Evolutionary conservation across 2,888 invertebrate genomes (phyloP).

Genomic region (Sesia apiformis): DNA sequence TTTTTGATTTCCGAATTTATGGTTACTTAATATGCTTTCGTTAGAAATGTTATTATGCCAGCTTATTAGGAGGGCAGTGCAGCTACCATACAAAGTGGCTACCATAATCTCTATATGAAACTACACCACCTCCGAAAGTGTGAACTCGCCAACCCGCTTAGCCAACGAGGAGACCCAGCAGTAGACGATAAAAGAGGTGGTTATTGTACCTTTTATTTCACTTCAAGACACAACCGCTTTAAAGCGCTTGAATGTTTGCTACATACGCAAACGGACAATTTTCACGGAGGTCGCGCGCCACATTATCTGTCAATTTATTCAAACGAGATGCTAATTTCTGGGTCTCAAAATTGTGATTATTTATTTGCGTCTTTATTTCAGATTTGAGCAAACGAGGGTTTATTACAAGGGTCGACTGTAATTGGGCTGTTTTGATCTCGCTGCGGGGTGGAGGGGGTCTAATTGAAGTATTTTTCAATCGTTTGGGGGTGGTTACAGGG

Average conservation of each 20-base stretch:
- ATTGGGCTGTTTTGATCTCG: conserved; percentile 67
- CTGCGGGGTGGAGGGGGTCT: conserved; percentile 16
- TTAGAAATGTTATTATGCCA: too few species aligned
- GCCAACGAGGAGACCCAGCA: too few species aligned
- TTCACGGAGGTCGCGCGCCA: conserved; percentile 38
- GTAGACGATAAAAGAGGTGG: too few species aligned
- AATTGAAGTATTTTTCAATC: conserved; percentile 65
- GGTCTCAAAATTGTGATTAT: conserved; percentile 56
- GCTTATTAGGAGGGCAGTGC: too few species aligned
- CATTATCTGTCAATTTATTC: conserved; percentile 63
- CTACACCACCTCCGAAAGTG: too few species aligned
- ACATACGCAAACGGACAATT: conserved; percentile 21
- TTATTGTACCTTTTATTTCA: too few species aligned
- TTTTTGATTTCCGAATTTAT: too few species aligned
- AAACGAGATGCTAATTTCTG: conserved; percentile 64
- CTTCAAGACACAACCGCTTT: conserved; percentile 6
- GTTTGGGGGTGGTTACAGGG: conserved; percentile 49
- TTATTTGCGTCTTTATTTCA: conserved; percentile 52
- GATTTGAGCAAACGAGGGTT: conserved; percentile 55
- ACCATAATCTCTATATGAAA: too few species aligned
- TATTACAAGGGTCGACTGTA: conserved; percentile 60
- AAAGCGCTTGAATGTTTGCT: conserved; percentile 15
- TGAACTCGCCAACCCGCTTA: too few species aligned
- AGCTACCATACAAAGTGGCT: too few species aligned
- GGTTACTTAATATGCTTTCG: too few species aligned